Percentiles rank a stretch among this genome's conserved stretches.
Conservation (phyloP, 2,113 vertebrate genomes). For the Phocoena phocoena region DNA sequence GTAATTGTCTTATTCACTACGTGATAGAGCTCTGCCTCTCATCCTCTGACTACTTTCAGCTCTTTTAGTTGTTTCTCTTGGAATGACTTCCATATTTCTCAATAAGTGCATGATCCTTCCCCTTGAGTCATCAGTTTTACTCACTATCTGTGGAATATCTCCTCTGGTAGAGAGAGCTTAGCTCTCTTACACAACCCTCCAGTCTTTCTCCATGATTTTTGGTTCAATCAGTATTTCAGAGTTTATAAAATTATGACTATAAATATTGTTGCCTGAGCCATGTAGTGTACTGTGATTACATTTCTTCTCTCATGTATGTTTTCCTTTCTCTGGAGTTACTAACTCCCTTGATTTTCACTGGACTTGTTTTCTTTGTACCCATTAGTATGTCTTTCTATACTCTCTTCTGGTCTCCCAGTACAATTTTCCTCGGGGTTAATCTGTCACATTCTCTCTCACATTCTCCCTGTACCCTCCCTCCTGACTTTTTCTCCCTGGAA, state of each 20-base stretch:
- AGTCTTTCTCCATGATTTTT: background rate
- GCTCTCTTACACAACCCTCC: background rate
- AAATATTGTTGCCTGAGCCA: background rate
- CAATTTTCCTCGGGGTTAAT: too few relatives aligned
- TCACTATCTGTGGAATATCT: background rate
- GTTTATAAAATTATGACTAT: background rate
- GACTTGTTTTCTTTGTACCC: background rate
- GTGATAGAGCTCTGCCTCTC: background rate
- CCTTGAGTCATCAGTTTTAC: background rate
- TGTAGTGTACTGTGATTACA: background rate
- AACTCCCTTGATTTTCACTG: background rate
- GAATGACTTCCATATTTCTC: background rate
- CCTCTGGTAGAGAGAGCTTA: background rate
- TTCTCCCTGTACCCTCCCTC: background rate
- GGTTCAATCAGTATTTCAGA: background rate
- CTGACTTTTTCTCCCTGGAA: background rate
- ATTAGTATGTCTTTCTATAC: background rate
- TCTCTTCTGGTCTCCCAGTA: background rate
- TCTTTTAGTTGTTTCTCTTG: background rate
- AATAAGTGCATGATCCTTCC: background rate
- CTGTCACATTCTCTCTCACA: background rate
- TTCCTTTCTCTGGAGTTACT: background rate
- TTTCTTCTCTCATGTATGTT: background rate
- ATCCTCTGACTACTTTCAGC: background rate
- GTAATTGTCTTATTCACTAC: background rate